Conservation (phyloP, 1,140 invertebrate genomes). For the Dreissena rostriformis region DNA sequence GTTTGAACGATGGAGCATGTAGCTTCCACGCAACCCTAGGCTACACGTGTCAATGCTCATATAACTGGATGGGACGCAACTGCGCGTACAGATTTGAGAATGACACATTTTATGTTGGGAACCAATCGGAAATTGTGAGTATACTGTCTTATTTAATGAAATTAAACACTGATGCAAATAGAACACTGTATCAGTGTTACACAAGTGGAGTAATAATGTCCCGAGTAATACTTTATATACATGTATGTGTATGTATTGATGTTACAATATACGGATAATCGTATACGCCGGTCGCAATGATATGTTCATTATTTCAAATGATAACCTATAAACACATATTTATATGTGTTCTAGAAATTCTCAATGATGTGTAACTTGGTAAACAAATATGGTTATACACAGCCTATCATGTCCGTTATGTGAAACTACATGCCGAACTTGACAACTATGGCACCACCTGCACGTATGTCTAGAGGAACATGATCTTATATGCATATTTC, state of each 20-base stretch:
- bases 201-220: not conserved
- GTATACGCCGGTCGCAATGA: too few relatives aligned
- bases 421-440: not conserved
- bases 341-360: too few relatives aligned
- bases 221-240: not conserved
- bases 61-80: not conserved
- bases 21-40: not conserved
- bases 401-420: too few relatives aligned
- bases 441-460: not conserved
- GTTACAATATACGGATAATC: not conserved
- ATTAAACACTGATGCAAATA: not conserved
- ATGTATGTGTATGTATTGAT: not conserved
- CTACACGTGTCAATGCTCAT: not conserved
- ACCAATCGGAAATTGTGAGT: not conserved
- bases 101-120: not conserved
- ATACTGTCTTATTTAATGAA: not conserved
- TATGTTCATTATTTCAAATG: too few relatives aligned
- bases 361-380: too few relatives aligned
- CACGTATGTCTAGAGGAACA: not conserved
- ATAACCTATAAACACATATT: too few relatives aligned
- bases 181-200: not conserved
- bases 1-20: not conserved
- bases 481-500: not conserved
- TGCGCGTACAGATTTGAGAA: not conserved
- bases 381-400: too few relatives aligned